phyloP scores from a whole-genome alignment of 2,888 invertebrate species.

The Sipha maydis region DNA sequence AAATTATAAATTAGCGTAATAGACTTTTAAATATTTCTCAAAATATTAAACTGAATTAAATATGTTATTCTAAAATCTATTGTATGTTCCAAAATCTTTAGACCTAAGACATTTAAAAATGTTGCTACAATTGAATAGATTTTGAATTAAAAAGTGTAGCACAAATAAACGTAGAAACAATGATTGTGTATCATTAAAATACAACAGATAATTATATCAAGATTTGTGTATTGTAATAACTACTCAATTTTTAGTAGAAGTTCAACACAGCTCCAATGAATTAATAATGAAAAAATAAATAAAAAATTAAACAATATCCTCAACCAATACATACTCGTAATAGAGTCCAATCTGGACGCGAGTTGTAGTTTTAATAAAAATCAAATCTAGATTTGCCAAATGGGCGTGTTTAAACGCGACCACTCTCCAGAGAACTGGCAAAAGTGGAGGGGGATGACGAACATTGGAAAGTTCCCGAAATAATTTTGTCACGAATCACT shows the following conservation, averaged over 20 bases:
- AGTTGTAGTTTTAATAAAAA: slow-evolving; percentile 41
- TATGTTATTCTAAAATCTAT: neutral
- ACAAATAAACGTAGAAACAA: neutral
- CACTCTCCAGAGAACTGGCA: slow-evolving; percentile 32
- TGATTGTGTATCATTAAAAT: neutral
- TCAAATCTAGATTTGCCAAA: slow-evolving; percentile 40
- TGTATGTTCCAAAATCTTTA: neutral
- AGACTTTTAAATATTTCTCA: too few species aligned
- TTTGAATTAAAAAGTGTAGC: neutral
- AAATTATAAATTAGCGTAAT: too few species aligned
- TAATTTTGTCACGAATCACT: slow-evolving; percentile 48
- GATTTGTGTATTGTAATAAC: neutral
- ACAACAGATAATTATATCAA: neutral
- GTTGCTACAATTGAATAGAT: neutral
- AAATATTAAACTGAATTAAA: too few species aligned
- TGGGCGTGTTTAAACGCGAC: slow-evolving; percentile 38
- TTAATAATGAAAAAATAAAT: too few species aligned
- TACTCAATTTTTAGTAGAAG: neutral
- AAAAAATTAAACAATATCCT: neutral
- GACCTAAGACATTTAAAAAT: neutral
- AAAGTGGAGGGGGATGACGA: neutral
- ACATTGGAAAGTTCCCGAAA: slow-evolving; percentile 55
- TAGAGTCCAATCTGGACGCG: neutral
- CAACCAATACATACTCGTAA: too few species aligned
- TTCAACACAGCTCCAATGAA: neutral